Evolutionary conservation across 2,113 vertebrate species (phyloP), one percentile per base, ranked within the genome.

Genomic region (Petrocephalus microphthalmus): DNA sequence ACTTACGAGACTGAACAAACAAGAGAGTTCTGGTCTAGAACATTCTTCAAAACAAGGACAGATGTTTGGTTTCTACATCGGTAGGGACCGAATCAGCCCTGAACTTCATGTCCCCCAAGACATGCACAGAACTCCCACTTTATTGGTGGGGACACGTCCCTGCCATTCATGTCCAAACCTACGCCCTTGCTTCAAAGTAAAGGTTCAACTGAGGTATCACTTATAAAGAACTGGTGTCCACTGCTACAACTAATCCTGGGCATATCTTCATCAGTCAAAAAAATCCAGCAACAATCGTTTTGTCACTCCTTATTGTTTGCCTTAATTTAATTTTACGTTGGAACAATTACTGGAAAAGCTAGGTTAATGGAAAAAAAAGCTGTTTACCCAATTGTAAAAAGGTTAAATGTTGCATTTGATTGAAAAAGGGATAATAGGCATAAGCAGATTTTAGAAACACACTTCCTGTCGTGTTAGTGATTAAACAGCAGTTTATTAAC

Each of bases 381-480:
- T 56, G 7, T 20, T 56, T 56, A 56, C 33, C 22, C 17, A 25
- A 37, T 37, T 25, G 87, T 56, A 52, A 52, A 87, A n/a, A 82
- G 49, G 29, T n/a, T 37, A 82, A 88, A 88, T n/a, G 87, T 56
- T 54, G 71, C 29, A 45, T 88, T 88, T 88, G 29, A 54, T 10
- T 88, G 47, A 19, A 56, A 87, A 87, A 84, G 37, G 47, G 29
- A 64, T 88, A 51, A 88, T 52, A 29, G 54, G 47, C 54, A 84
- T 49, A 17, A 60, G 53, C 87, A 20, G 88, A 57, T 88, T 84
- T 85, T 67, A n/a, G 67, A 88, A 88, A 67, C 13, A 51, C 49
- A 15, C 88, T 88, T 88, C 45, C 45, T 87, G 45, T 82, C 89
- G 88, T 93, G 87, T 92, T 87, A 25, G 88, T 92, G 89, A 91